phyloP scores from a whole-genome alignment of 2,113 vertebrate species.

The Limnothrissa miodon region DNA sequence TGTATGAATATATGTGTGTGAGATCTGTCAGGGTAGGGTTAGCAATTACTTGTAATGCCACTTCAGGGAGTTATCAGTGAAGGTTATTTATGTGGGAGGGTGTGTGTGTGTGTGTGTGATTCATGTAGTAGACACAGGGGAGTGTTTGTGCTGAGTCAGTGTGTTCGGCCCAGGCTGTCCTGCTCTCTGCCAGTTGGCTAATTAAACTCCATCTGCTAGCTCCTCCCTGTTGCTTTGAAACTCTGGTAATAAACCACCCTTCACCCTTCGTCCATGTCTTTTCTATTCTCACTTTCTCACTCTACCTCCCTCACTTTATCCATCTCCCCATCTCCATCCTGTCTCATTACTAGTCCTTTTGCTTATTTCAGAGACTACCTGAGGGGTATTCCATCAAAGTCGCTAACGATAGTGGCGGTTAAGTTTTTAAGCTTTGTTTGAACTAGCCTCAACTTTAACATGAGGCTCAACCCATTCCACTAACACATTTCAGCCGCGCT shows the following conservation, averaged over 20 bases:
- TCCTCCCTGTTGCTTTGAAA: constrained; percentile 26
- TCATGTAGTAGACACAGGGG: background rate
- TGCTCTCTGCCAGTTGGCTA: constrained; percentile 29
- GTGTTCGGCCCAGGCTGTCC: background rate
- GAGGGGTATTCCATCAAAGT: no score
- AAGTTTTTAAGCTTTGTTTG: no score
- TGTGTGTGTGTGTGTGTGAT: background rate
- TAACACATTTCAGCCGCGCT: no score
- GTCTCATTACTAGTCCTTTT: background rate
- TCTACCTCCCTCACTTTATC: background rate
- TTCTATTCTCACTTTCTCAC: constrained; percentile 12
- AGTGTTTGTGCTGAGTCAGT: background rate
- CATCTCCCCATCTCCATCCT: background rate
- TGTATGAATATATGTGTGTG: background rate
- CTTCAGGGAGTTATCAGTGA: constrained; percentile 2
- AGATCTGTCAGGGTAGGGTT: background rate
- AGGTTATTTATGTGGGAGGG: background rate
- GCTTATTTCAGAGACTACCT: background rate
- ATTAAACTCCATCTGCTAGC: constrained; percentile 38
- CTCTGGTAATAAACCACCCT: constrained; percentile 29
- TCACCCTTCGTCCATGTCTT: background rate
- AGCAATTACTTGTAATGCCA: background rate
- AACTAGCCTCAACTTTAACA: no score
- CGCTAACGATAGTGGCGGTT: no score
- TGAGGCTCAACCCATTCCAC: no score